Conservation (phyloP, 2,888 invertebrate genomes). For the Ormia ochracea region DNA sequence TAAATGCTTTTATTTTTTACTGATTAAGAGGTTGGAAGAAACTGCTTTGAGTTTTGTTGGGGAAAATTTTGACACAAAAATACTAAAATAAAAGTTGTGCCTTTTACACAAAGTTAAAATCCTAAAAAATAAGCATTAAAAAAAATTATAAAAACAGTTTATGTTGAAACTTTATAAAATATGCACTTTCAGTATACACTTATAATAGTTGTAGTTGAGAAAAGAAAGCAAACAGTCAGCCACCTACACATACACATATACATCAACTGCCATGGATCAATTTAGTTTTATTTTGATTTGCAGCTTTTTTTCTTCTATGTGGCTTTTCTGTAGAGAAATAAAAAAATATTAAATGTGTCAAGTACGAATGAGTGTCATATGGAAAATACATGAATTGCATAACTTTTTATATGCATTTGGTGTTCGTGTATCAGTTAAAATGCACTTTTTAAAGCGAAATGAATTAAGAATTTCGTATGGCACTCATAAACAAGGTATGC, state of each 20-base stretch:
- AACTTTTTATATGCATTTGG: slow-evolving; percentile 3
- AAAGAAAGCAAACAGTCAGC: slow-evolving; percentile 18
- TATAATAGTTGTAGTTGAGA: slow-evolving; percentile 20
- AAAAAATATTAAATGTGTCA: slow-evolving; percentile 50
- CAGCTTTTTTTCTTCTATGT: neutral
- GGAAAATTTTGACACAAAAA: slow-evolving; percentile 1
- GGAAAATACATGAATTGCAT: slow-evolving; percentile 1
- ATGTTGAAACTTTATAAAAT: neutral
- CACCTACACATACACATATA: too few relatives aligned
- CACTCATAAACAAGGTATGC: neutral
- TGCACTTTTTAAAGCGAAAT: neutral
- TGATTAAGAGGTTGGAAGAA: slow-evolving; percentile 17
- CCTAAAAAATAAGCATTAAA: too few relatives aligned
- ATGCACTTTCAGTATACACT: slow-evolving; percentile 13
- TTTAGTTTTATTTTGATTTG: slow-evolving; percentile 28
- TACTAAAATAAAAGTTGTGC: neutral
- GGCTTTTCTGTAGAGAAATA: slow-evolving; percentile 7
- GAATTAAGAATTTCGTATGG: neutral
- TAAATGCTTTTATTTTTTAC: slow-evolving; percentile 22
- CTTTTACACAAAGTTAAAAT: neutral
- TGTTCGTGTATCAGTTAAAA: neutral
- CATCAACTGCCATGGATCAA: slow-evolving; percentile 39
- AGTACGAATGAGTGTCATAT: slow-evolving; percentile 41
- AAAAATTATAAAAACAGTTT: neutral
- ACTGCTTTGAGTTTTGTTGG: slow-evolving; percentile 18